A percentile compares a stretch with the other conserved stretches of the same genome.
These are phyloP conservation scores for Eidolon helvum DNA, from an alignment of 2,113 vertebrate species.

Conservation along the genomic window DNA sequence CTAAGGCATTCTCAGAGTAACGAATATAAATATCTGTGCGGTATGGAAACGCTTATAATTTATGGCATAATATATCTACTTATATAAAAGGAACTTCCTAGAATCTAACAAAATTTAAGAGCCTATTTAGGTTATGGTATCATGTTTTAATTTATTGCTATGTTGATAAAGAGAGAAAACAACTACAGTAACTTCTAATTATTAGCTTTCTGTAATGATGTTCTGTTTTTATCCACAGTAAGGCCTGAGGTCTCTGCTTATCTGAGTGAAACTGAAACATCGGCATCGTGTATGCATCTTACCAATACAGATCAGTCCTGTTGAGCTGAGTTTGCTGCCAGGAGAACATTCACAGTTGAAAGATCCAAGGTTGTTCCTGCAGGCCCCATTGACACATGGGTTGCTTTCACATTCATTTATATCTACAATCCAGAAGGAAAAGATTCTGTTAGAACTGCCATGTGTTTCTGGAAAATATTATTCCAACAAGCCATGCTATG, in stretches of 20 bases:
- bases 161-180: background rate
- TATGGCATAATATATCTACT: background rate
- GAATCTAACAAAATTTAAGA: constrained; percentile 1
- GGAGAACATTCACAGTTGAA: constrained; percentile 89
- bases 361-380: constrained; percentile 90
- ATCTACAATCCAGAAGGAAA: constrained; percentile 85
- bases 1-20: background rate
- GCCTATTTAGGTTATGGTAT: background rate
- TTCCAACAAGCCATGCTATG: constrained; percentile 54
- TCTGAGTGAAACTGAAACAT: background rate
- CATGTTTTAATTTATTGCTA: background rate
- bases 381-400: constrained; percentile 88
- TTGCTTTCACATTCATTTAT: constrained; percentile 90
- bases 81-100: background rate
- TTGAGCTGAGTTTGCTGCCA: constrained; percentile 87
- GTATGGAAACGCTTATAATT: constrained; percentile 25
- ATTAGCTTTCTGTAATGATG: background rate
- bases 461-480: constrained; percentile 78
- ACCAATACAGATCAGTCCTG: constrained; percentile 89
- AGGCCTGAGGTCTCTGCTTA: background rate
- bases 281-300: constrained; percentile 26
- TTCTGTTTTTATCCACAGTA: background rate
- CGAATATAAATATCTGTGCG: background rate
- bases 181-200: background rate
- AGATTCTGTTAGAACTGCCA: constrained; percentile 70